These are phyloP conservation scores for Acanthacorydalis orientalis DNA, from an alignment of 2,888 invertebrate genomes.

Conservation along the genomic window DNA sequence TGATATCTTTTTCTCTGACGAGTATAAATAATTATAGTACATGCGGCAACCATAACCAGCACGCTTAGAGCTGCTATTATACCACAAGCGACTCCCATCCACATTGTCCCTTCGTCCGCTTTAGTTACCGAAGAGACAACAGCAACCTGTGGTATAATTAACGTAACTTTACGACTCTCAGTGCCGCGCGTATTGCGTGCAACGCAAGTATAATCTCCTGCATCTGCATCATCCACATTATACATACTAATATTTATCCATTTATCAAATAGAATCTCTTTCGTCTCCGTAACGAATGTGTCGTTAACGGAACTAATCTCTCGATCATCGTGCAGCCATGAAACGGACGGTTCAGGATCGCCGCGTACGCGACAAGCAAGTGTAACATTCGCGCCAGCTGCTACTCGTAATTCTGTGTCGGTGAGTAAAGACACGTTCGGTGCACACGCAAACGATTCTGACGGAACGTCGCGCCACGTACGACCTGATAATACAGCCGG, in stretches of 20 bases:
- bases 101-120: conserved; percentile 52
- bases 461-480: conserved; percentile 59
- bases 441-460: conserved; percentile 66
- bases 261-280: conserved; percentile 27
- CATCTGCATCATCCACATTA: conserved; percentile 65
- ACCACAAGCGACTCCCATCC: conserved; percentile 52
- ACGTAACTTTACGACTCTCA: conserved; percentile 41
- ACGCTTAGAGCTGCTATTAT: conserved; percentile 46
- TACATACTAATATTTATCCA: conserved; percentile 73
- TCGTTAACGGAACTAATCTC: conserved; percentile 36
- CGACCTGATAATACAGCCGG: conserved; percentile 52
- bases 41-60: conserved; percentile 35
- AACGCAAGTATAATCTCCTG: conserved; percentile 71
- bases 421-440: conserved; percentile 41
- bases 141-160: conserved; percentile 49
- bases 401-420: conserved; percentile 41
- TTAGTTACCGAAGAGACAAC: conserved; percentile 63
- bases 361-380: conserved; percentile 68
- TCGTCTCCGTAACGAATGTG: conserved; percentile 26
- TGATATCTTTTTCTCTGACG: conserved; percentile 29
- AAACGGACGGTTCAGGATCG: conserved; percentile 67
- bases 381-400: conserved; percentile 64
- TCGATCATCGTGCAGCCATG: conserved; percentile 67
- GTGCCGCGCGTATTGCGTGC: conserved; percentile 51
- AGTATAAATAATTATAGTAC: conserved; percentile 35